Conservation (phyloP, 1,140 invertebrate species). For the Microplitis mediator region DNA sequence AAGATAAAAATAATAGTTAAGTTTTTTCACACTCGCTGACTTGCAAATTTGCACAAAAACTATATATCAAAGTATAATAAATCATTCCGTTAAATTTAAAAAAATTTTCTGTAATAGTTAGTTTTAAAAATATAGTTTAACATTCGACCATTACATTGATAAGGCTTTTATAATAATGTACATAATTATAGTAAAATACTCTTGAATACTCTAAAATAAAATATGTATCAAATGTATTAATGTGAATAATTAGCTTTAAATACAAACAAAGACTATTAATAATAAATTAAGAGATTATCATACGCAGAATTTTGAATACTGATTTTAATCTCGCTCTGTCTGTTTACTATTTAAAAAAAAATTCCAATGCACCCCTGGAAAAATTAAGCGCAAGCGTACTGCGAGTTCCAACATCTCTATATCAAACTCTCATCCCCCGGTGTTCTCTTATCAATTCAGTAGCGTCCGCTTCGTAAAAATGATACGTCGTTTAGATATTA, state of each 20-base stretch:
- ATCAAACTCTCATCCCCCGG: background rate
- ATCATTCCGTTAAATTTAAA: no score
- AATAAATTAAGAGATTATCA: background rate
- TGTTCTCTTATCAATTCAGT: background rate
- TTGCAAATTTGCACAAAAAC: no score
- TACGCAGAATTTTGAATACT: background rate
- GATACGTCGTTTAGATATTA: slow-evolving; percentile 1
- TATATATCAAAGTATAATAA: background rate
- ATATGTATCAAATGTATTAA: slow-evolving; percentile 8
- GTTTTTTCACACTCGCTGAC: no score
- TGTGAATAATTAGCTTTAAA: slow-evolving; percentile 20
- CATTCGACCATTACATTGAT: no score
- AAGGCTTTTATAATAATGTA: background rate
- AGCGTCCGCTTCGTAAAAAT: background rate
- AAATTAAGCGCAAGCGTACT: background rate
- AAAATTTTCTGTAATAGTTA: no score
- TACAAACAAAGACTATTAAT: background rate
- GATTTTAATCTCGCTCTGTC: no score
- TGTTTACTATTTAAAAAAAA: background rate
- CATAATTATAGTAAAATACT: background rate
- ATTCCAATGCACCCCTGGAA: background rate
- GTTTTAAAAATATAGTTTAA: no score
- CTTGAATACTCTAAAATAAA: background rate
- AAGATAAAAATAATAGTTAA: no score
- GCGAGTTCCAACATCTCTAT: background rate